Base-by-base conservation (phyloP, 2,888 invertebrate genomes). In the Sphaerophoria taeniata region DNA sequence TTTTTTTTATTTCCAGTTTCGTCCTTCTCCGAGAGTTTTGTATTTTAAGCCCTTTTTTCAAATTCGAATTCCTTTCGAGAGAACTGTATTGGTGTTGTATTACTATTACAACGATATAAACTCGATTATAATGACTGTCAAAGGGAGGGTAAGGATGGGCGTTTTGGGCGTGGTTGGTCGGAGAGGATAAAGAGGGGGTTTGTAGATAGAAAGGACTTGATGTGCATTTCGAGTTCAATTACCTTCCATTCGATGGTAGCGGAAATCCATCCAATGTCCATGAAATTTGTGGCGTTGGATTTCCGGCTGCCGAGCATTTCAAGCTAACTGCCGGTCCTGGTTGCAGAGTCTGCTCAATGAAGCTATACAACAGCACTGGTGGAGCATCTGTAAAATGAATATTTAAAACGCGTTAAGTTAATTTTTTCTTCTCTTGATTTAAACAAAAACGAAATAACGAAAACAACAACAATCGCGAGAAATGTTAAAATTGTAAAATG, bases 221-320 rank as follows among this genome's bases (percentile, higher is more conserved):
- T 55, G 47, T 77, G 77, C 89, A 90, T 88, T 89, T 89, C 89
- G 90, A 91, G 92, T 91, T 92, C 90, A 91, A 90, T 91, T 92
- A 92, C 92, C 92, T 92, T 91, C 92, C 92, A 90, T 92, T 92
- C 89, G 92, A 94, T 89, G 95, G 95, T 88, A 96, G 92, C 88
- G 95, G 93, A 92, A 95, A 95, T 88, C 95, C 96, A 91, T 96
- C 96, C 89, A 96, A 93, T 87, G 94, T 94, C 97, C 97, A 97
- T 87, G 94, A 93, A 90, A 97, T 95, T 91, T 95, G 94, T 65
- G 97, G 96, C 85, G 95, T 95, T 80, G 97, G 97, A 93, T 96
- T 95, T 88, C 95, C 95, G 88, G 95, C 94, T 88, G 95, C 95
- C 87, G 95, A 95, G 90, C 96, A 97, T 92, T 95, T 95, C 87